Conservation (phyloP, 2,113 vertebrate genomes). For the Bolborhynchus lineola region DNA sequence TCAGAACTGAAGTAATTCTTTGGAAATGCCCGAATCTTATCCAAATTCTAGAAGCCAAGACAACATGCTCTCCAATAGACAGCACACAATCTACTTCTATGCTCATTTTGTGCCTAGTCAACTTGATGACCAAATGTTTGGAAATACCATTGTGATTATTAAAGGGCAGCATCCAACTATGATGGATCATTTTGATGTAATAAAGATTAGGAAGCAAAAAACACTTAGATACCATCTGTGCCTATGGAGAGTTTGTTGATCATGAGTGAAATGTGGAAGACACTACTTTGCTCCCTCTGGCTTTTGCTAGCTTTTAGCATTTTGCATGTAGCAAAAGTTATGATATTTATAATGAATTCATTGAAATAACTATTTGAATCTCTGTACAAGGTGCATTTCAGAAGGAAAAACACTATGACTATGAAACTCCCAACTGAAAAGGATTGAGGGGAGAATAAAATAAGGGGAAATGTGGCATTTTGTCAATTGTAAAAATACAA, state of each 20-base stretch:
- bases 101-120: background rate
- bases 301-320: background rate
- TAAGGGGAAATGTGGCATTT: fast-evolving
- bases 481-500: background rate
- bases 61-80: background rate
- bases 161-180: background rate
- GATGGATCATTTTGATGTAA: background rate
- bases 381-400: background rate
- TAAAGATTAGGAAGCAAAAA: background rate
- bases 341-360: background rate
- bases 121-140: background rate
- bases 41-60: background rate
- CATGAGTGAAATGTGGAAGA: background rate
- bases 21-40: background rate
- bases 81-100: background rate
- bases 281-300: background rate
- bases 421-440: background rate
- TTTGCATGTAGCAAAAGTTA: background rate
- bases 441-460: background rate
- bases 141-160: background rate
- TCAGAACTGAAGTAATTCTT: background rate
- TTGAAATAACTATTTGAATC: background rate
- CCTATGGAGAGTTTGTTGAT: background rate
- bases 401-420: background rate
- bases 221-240: fast-evolving